Conservation (phyloP, 2,888 invertebrate species). For the Punctoribates punctum region DNA sequence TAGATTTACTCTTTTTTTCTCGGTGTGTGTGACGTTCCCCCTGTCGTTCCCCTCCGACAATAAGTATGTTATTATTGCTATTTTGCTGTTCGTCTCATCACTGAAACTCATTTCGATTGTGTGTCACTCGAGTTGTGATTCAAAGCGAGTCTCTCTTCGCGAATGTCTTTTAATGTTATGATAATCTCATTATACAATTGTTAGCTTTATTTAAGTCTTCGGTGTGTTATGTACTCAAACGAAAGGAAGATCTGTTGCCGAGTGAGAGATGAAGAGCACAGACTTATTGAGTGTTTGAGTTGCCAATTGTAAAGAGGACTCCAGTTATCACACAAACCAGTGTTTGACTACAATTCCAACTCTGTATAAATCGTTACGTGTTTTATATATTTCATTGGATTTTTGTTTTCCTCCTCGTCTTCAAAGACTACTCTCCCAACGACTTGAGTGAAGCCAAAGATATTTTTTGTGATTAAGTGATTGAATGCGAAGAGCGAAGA, state of each 20-base stretch:
- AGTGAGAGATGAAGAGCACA: conserved; percentile 1
- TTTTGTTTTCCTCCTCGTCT: neutral
- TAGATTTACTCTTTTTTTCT: neutral
- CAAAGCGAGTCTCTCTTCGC: conserved; percentile 11
- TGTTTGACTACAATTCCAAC: neutral
- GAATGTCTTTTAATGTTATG: conserved; percentile 14
- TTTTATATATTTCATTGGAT: neutral
- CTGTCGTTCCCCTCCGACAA: neutral
- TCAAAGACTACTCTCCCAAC: neutral
- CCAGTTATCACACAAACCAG: neutral
- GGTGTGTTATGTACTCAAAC: neutral
- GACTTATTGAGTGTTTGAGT: neutral
- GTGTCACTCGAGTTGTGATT: conserved; percentile 10
- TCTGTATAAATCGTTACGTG: neutral
- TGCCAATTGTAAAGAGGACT: no score
- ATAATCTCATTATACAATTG: conserved; percentile 32
- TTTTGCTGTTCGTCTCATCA: neutral
- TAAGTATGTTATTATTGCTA: neutral
- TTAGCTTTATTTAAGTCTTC: conserved; percentile 19
- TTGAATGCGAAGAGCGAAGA: no score
- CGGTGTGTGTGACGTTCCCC: neutral
- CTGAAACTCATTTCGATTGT: neutral
- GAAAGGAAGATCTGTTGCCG: neutral
- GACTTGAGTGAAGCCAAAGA: neutral
- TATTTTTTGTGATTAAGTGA: neutral